Evolutionary conservation across 2,888 invertebrate species (phyloP), one percentile per base, ranked within the genome.

Genomic region (Megamerina dolium): DNA sequence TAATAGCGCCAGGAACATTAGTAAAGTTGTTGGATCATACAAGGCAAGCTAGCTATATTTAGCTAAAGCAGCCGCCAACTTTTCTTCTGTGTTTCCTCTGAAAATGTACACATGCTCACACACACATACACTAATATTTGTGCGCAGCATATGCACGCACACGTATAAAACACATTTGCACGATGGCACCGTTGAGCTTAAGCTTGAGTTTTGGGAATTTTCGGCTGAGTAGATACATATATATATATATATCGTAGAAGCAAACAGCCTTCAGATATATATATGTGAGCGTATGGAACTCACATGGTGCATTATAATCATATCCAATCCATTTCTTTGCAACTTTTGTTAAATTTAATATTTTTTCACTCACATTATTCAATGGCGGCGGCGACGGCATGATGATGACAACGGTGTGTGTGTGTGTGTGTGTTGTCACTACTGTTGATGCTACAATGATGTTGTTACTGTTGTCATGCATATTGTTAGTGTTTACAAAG

Each of bases 251-350:
- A 31, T 31, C n/a, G 31, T 31, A 9, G 14, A 12, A 16, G 17
- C 5, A 17, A 16, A 31, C 12, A 31, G 14, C 13, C 12, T 9
- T 13, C 21, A n/a, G 5, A 8, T 2, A 14, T 21, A 21, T 20
- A 16, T 19, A 12, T n/a, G n/a, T 19, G 8, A n/a, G 18, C 6
- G n/a, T 20, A 34, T n/a, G n/a, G n/a, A n/a, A n/a, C n/a, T n/a
- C n/a, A n/a, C n/a, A 18, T 13, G 20, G 33, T 23, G 16, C 40
- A 32, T 33, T 41, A 34, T 41, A 34, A 41, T 33, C 40, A 34
- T 33, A 41, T 33, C 34, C 40, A 41, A 41, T 33, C 40, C 40
- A 34, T 33, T 41, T 33, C 34, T n/a, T n/a, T n/a, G 40, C 33
- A 33, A 41, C 33, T 41, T 32, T 29, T 39, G 31, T 19, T 16